Evolutionary conservation across 2,113 vertebrate species (phyloP).

Genomic region (Collichthys lucidus): DNA sequence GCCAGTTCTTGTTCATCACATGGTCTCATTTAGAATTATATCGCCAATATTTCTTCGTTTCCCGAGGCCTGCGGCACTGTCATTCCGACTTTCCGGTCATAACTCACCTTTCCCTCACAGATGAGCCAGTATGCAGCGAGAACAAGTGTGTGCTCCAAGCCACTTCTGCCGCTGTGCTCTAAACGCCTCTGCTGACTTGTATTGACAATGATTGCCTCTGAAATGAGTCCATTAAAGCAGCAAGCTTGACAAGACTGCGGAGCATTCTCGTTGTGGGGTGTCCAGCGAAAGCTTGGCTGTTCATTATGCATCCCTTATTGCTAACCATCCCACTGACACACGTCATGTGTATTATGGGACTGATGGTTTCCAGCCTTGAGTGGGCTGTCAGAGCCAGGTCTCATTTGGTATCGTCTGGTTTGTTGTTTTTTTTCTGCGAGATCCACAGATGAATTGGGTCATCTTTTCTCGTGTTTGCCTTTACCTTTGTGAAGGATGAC

Average conservation of each 20-base stretch:
- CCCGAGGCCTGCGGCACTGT: constrained; percentile 82
- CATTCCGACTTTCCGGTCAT: constrained; percentile 87
- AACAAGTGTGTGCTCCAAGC: constrained; percentile 80
- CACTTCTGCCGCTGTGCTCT: constrained; percentile 80
- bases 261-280: constrained; percentile 59
- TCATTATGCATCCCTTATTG: constrained; percentile 81
- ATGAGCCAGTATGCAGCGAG: constrained; percentile 84
- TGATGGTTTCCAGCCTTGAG: constrained; percentile 72
- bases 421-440: constrained; percentile 42
- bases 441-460: constrained; percentile 77
- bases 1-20: constrained; percentile 24
- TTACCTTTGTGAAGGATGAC: constrained; percentile 68
- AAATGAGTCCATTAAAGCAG: constrained; percentile 92
- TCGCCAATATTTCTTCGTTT: constrained; percentile 72
- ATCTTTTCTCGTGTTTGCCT: constrained; percentile 70
- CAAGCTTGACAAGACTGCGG: constrained; percentile 85
- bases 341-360: constrained; percentile 76
- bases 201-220: constrained; percentile 94
- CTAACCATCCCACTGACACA: constrained; percentile 76
- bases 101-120: constrained; percentile 85
- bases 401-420: constrained; percentile 76
- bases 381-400: constrained; percentile 75
- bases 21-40: constrained; percentile 80
- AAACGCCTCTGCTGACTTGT: constrained; percentile 87
- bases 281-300: constrained; percentile 62